Evolutionary conservation across 2,888 invertebrate genomes (phyloP).

Genomic region (Mimachlamys varia): DNA sequence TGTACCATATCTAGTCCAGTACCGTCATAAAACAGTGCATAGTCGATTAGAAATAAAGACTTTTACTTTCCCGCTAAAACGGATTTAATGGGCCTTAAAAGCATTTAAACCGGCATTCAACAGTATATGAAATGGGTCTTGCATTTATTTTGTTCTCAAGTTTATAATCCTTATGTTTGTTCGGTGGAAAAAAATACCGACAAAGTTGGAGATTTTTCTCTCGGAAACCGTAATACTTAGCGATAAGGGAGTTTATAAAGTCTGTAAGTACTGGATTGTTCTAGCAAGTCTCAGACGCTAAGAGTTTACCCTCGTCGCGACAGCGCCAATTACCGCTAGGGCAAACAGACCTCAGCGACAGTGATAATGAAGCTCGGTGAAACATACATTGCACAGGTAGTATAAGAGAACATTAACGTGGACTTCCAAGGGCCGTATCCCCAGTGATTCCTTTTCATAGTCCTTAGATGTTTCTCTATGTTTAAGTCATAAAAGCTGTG

Average conservation of each 20-base stretch:
- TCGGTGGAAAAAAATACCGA: background rate
- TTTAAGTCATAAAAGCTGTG: background rate
- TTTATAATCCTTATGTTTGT: background rate
- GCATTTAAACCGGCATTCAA: background rate
- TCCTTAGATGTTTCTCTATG: conserved; percentile 27
- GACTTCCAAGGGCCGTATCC: conserved; percentile 27
- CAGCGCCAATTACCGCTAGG: conserved; percentile 21
- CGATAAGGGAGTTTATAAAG: background rate
- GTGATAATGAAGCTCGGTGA: background rate
- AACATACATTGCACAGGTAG: conserved; percentile 21
- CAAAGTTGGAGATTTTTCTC: background rate
- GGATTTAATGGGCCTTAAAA: background rate
- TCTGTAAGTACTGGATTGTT: conserved; percentile 22
- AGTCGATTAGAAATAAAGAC: background rate
- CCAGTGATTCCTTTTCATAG: conserved; percentile 12
- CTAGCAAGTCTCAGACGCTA: background rate
- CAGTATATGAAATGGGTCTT: background rate
- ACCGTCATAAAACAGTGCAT: background rate
- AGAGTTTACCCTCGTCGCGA: background rate
- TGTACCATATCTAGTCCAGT: background rate
- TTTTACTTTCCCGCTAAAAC: background rate
- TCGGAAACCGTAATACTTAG: background rate
- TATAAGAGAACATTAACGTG: background rate
- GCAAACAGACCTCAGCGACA: conserved; percentile 25
- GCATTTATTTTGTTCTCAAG: background rate